Percentiles rank a stretch among this genome's conserved stretches.
These are phyloP conservation scores for Tupiocoris notatus DNA, from an alignment of 2,888 invertebrate species.

Conservation along the genomic window DNA sequence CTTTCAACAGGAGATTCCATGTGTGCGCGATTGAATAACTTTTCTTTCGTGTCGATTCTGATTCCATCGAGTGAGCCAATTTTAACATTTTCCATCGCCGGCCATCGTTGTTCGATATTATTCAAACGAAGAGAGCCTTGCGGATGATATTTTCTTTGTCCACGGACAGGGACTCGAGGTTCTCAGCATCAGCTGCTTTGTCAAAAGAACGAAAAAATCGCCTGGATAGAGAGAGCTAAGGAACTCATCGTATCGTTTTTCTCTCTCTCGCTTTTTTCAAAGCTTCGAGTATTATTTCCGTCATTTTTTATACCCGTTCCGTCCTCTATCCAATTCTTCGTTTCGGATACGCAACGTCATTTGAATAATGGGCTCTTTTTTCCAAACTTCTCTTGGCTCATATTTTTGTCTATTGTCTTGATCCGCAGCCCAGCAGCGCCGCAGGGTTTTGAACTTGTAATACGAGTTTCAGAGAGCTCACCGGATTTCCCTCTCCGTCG, in stretches of 20 bases:
- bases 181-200: background rate
- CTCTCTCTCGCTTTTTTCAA: slow-evolving; percentile 11
- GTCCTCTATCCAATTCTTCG: slow-evolving; percentile 10
- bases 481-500: background rate
- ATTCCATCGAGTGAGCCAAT: too few relatives aligned
- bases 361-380: slow-evolving; percentile 37
- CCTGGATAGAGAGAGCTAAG: background rate
- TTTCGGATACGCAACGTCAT: slow-evolving; percentile 39
- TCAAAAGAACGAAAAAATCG: background rate
- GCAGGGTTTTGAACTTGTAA: background rate
- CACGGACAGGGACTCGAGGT: background rate
- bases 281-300: slow-evolving; percentile 25
- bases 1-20: too few relatives aligned
- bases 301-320: slow-evolving; percentile 11
- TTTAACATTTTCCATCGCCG: background rate
- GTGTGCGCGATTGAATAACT: too few relatives aligned
- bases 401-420: slow-evolving; percentile 38
- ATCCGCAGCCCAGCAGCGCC: slow-evolving; percentile 13
- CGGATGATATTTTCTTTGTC: background rate
- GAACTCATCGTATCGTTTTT: background rate
- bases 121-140: background rate
- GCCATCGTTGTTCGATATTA: background rate
- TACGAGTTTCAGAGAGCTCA: background rate
- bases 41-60: too few relatives aligned
- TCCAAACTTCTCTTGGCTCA: slow-evolving; percentile 6